phyloP scores from a whole-genome alignment of 2,888 invertebrate species.

The Zaprionus bogoriensis region DNA sequence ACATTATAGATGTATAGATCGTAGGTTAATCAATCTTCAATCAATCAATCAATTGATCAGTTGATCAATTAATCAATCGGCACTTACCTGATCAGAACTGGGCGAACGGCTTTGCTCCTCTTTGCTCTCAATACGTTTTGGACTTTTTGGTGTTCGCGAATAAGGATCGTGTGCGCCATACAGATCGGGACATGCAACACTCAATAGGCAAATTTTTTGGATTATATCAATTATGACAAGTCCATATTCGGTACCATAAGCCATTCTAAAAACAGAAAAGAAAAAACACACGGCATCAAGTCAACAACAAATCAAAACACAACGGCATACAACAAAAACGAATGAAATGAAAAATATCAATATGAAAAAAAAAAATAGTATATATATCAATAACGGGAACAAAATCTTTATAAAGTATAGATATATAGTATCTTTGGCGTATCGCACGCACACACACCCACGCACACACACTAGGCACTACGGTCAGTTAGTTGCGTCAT shows the following conservation, averaged over 20 bases:
- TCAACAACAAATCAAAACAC: conserved; percentile 33
- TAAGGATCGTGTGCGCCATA: conserved; percentile 95
- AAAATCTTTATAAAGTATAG: conserved; percentile 17
- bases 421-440: conserved; percentile 17
- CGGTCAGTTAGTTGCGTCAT: conserved; percentile 29
- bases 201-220: conserved; percentile 94
- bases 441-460: conserved; percentile 33
- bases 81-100: conserved; percentile 93
- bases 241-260: conserved; percentile 98
- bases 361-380: conserved; percentile 16
- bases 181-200: conserved; percentile 94
- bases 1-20: conserved; percentile 21
- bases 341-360: not conserved
- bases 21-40: conserved; percentile 10
- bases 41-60: conserved; percentile 29
- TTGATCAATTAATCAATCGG: conserved; percentile 21
- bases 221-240: conserved; percentile 97
- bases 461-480: conserved; percentile 66
- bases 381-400: not conserved
- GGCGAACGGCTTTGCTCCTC: conserved; percentile 90
- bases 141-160: conserved; percentile 90
- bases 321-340: conserved; percentile 38
- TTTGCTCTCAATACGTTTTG: conserved; percentile 85
- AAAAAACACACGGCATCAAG: conserved; percentile 55
- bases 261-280: conserved; percentile 87